Percentiles rank a stretch among this genome's conserved stretches.
Evolutionary conservation across 2,797 vertebrate species (phyloP).

Genomic region (Linurgus olivaceus): DNA sequence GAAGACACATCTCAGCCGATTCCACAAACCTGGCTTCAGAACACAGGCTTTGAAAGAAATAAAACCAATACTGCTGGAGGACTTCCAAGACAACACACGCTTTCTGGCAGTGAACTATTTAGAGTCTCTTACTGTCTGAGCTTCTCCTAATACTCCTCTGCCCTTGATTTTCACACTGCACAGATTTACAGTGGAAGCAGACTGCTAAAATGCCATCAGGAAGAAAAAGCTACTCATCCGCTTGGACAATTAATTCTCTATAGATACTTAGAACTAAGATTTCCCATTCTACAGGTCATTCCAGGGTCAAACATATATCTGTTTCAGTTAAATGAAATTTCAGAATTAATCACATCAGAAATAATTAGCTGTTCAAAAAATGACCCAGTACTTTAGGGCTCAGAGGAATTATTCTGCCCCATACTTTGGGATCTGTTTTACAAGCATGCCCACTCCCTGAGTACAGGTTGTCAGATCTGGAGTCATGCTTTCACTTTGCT

Average conservation of each 20-base stretch:
- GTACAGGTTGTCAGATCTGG: not conserved
- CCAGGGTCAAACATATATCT: not conserved
- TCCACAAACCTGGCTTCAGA: not conserved
- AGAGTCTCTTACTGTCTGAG: not conserved
- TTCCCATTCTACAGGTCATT: not conserved
- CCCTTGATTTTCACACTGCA: not conserved
- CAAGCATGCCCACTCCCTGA: not conserved
- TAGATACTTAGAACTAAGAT: not conserved
- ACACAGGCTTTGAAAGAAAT: not conserved
- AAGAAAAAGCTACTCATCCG: not conserved
- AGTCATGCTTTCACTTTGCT: not conserved
- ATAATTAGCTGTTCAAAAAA: not conserved
- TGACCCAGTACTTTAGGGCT: not conserved
- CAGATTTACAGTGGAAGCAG: not conserved
- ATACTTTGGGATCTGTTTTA: not conserved
- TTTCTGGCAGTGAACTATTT: not conserved
- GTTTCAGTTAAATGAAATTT: not conserved
- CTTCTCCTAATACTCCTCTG: not conserved
- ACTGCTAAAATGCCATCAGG: not conserved
- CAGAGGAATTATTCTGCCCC: not conserved
- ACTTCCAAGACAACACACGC: not conserved
- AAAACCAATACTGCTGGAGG: not conserved
- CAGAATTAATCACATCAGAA: slow-evolving; percentile 1
- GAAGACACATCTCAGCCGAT: not conserved
- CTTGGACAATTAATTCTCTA: not conserved